Conservation (phyloP, 2,113 vertebrate species). For the Hippocampus zosterae region DNA sequence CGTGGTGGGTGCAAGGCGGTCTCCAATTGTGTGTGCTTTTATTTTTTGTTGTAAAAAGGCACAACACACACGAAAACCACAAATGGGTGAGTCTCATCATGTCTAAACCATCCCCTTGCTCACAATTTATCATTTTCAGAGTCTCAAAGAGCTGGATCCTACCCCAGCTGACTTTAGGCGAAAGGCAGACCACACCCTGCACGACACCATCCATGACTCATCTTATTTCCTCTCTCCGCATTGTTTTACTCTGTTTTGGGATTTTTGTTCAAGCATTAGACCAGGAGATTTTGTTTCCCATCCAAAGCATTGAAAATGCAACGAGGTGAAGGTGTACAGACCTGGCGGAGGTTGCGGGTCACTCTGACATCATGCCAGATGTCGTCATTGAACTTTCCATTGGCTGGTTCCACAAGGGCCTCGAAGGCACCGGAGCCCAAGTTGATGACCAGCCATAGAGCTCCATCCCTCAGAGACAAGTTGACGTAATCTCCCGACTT, state of each 20-base stretch:
- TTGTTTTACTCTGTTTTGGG: too few species aligned
- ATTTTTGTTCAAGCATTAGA: too few species aligned
- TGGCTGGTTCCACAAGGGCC: slow-evolving; percentile 89
- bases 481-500: slow-evolving; percentile 92
- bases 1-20: neutral
- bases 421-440: slow-evolving; percentile 93
- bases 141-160: neutral
- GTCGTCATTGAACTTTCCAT: slow-evolving; percentile 90
- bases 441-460: slow-evolving; percentile 94
- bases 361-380: slow-evolving; percentile 88
- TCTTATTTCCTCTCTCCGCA: too few species aligned
- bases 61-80: too few species aligned
- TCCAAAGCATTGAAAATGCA: neutral
- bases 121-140: neutral
- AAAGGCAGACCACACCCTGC: neutral
- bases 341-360: slow-evolving; percentile 95
- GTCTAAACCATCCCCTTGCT: too few species aligned
- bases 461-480: slow-evolving; percentile 88
- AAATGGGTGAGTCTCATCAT: too few species aligned
- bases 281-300: too few species aligned
- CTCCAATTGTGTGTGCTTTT: too few species aligned
- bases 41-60: too few species aligned
- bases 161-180: neutral
- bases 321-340: slow-evolving; percentile 43
- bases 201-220: too few species aligned